Conservation (phyloP, 2,888 invertebrate genomes). For the Vanessa cardui region DNA sequence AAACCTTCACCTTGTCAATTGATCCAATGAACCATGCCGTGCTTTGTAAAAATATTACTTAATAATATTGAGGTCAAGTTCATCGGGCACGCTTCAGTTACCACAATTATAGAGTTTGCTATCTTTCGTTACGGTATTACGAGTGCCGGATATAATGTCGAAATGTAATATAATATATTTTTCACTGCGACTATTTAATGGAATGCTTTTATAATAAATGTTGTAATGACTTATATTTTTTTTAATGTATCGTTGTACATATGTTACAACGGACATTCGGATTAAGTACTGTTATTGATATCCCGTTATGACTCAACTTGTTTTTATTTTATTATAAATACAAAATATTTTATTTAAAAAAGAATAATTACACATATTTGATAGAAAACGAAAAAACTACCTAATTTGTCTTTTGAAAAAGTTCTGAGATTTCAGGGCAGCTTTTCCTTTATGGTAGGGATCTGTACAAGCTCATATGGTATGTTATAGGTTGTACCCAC, state of each 20-base stretch:
- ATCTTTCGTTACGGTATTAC: slow-evolving; percentile 31
- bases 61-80: slow-evolving; percentile 59
- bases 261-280: not conserved
- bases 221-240: not conserved
- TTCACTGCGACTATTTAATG: slow-evolving; percentile 1
- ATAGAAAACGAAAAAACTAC: too few relatives aligned
- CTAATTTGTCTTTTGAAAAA: too few relatives aligned
- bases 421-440: too few relatives aligned
- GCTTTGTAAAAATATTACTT: slow-evolving; percentile 51
- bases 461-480: too few relatives aligned
- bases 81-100: slow-evolving; percentile 48
- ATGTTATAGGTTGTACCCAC: too few relatives aligned
- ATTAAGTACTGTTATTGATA: too few relatives aligned
- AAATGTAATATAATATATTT: slow-evolving; percentile 22
- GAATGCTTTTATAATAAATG: slow-evolving; percentile 1
- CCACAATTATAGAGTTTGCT: slow-evolving; percentile 34
- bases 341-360: too few relatives aligned
- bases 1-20: slow-evolving; percentile 54
- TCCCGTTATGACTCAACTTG: too few relatives aligned
- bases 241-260: not conserved
- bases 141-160: slow-evolving; percentile 33
- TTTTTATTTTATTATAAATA: too few relatives aligned
- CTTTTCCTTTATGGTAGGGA: too few relatives aligned
- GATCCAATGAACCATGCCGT: slow-evolving; percentile 48
- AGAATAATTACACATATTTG: too few relatives aligned